Base-by-base conservation (phyloP, 1,140 invertebrate genomes). In the Hydropsyche tenuis region DNA sequence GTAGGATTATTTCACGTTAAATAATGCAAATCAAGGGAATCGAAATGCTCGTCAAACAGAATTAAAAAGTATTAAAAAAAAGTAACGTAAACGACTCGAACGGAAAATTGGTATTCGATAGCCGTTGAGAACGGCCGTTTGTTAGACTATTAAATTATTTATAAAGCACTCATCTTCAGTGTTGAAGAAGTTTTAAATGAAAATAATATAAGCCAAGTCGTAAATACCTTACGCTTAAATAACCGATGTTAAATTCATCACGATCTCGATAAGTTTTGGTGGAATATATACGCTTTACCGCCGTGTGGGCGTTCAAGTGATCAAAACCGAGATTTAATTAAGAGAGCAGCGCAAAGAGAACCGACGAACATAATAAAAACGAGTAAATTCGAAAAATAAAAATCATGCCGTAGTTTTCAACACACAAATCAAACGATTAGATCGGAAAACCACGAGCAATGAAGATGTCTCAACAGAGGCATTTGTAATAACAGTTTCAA, bases 261-360 rank as follows among this genome's bases (percentile, higher is more conserved):
- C 56, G 56, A 60, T 60, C 23, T 60, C 56, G 56, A 60, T 60
- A 60, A 60, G 18, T 22, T 6, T 23, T 14, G 7, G 56, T 25
- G 56, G 23, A 37, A 9, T 9, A 37, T 37, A 37, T n/a, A 53
- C 22, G 22, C 51, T 53, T 53, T 53, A 20, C 1, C 51, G 51
- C 20, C 5, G 20, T 25, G 56, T 60, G 56, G 56, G 56, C 56
- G 56, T 25, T 25, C 20, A 23, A 25, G 23, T 14, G 56, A 60
- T 60, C 56, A 60, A 60, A 60, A 60, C 22, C 30, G 56, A 22
- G 56, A 60, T 60, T 60, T 60, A 60, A 60, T 60, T 60, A 60
- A 60, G 56, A 60, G 56, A 60, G 20, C 45, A 3, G 30, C 45
- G 14, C 45, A 48, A 48, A 48, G 45, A 48, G 30, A 48, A 7